Evolutionary conservation across 2,797 vertebrate species (phyloP).

Genomic region (Poecile montanus): DNA sequence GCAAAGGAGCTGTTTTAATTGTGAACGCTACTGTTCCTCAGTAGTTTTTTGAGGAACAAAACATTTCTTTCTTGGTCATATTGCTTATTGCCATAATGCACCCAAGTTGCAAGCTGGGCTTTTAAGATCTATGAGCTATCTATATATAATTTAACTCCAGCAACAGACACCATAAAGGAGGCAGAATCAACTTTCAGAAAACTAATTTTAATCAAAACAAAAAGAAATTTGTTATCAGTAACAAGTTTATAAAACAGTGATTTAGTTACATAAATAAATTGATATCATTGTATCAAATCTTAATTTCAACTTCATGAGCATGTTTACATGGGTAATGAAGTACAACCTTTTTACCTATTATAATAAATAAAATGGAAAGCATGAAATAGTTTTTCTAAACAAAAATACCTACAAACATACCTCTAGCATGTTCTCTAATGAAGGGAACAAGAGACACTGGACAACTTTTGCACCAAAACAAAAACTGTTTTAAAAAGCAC

Average conservation of each 20-base stretch:
- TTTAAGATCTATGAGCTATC: not conserved
- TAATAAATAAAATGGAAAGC: conserved; percentile 97
- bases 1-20: not conserved
- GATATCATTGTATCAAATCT: conserved; percentile 99
- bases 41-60: not conserved
- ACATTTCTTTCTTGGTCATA: not conserved
- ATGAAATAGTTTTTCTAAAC: conserved; percentile 88
- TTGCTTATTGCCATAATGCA: not conserved
- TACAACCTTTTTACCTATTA: conserved; percentile 93
- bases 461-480: conserved; percentile 93
- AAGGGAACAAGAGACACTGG: conserved; percentile 90
- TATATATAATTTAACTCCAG: not conserved
- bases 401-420: conserved; percentile 93
- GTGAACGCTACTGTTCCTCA: not conserved
- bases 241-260: conserved; percentile 99
- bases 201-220: conserved; percentile 97
- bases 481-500: conserved; percentile 93
- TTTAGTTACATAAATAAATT: conserved; percentile 99
- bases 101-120: not conserved
- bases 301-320: conserved; percentile 99
- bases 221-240: conserved; percentile 91
- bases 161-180: conserved; percentile 69
- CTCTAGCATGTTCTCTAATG: conserved; percentile 88
- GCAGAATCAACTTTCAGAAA: not conserved
- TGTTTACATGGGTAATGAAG: conserved; percentile 92